phyloP scores from a whole-genome alignment of 2,888 invertebrate species.

The Parnassius apollo region DNA sequence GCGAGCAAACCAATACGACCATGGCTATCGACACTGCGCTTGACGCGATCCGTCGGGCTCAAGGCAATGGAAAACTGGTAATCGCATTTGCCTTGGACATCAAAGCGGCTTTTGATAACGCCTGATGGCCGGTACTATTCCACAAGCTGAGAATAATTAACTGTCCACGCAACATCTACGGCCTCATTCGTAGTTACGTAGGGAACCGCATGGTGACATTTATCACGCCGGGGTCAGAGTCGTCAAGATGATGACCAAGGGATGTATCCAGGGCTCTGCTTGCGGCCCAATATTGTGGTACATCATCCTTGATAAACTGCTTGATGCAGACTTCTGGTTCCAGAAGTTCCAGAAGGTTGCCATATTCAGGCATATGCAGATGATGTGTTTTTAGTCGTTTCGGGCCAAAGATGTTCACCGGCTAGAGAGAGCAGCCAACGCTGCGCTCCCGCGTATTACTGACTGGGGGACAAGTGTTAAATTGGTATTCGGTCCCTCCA shows the following conservation, averaged over 20 bases:
- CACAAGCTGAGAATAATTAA: too few relatives aligned
- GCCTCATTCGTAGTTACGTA: background rate
- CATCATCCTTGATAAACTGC: too few relatives aligned
- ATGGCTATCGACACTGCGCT: slow-evolving; percentile 25
- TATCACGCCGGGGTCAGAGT: background rate
- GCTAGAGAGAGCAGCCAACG: background rate
- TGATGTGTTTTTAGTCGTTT: too few relatives aligned
- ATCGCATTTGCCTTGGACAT: slow-evolving; percentile 28
- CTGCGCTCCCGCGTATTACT: background rate
- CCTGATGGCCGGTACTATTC: too few relatives aligned
- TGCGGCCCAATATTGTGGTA: too few relatives aligned
- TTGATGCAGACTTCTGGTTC: too few relatives aligned
- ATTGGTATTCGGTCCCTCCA: background rate
- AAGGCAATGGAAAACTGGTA: slow-evolving; percentile 1
- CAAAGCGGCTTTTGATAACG: too few relatives aligned
- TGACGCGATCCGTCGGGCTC: slow-evolving; percentile 1
- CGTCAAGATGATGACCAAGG: background rate
- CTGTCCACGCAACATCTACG: slow-evolving; percentile 10
- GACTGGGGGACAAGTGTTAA: too few relatives aligned
- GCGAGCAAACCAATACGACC: slow-evolving; percentile 17
- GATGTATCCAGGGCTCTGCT: too few relatives aligned
- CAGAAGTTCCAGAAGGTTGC: too few relatives aligned
- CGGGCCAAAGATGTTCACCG: too few relatives aligned
- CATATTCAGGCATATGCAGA: too few relatives aligned
- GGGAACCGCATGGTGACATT: background rate